Base-by-base conservation (phyloP, 2,797 vertebrate species). In the Leptodactylus fallax region DNA sequence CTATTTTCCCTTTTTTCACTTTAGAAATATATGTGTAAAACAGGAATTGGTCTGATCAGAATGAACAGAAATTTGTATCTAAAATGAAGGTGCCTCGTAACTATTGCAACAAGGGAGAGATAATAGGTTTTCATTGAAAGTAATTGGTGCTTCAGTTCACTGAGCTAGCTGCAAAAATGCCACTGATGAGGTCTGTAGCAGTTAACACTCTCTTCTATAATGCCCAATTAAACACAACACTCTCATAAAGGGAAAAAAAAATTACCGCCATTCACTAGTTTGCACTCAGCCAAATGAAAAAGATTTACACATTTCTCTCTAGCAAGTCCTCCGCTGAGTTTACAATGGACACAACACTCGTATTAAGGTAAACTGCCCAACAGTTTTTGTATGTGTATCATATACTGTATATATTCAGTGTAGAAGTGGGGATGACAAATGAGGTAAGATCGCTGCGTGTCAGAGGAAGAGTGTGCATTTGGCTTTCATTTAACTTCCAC, bases 121-220 rank as follows among this genome's bases (percentile, higher is more conserved):
- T 93, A 94, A 92, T 93, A 92, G 87, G 90, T 92, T 91, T 93
- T 92, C 94, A 93, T 92, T 91, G 91, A 95, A 94, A 93, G 91
- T 94, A 95, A 94, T 92, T 93, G 90, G 91, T 91, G 90, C 94
- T 94, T 94, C 93, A 92, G 93, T 94, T 93, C 92, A 90, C 88
- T 93, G 90, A 92, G 81, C 89, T 92, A 89, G 90, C 90, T 92
- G 93, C 91, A 93, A 88, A 93, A 94, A 90, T 80, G 65, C 92
- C 85, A 93, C 92, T 90, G 91, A 89, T 92, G 90, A 93, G 91
- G 91, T 91, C 92, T 91, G 88, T 88, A 81, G 91, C 93, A 93
- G 90, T 91, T 91, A 93, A 91, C 89, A 90, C 91, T 92, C 21
- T 11, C 90, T 91, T 92, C 92, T 92, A 92, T 86, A 94, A 93